phyloP scores from a whole-genome alignment of 2,113 vertebrate genomes.

The Poeciliopsis turrubarensis region DNA sequence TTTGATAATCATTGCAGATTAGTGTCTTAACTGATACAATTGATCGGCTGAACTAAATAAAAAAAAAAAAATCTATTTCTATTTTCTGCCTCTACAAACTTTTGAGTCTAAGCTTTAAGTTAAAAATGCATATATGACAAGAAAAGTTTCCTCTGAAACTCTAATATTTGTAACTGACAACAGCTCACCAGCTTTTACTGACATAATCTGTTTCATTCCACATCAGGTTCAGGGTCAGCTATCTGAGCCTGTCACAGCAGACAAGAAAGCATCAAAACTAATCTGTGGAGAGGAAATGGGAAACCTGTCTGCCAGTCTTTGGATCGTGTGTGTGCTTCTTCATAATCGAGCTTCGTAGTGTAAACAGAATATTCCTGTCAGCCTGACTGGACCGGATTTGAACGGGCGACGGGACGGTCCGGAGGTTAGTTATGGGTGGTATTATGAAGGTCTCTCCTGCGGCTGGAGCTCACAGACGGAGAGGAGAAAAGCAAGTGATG shows the following conservation, averaged over 20 bases:
- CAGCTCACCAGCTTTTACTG: conserved; percentile 11
- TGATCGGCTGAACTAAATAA: neutral
- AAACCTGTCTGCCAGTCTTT: conserved; percentile 20
- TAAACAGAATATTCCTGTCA: conserved; percentile 21
- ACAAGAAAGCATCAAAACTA: conserved; percentile 11
- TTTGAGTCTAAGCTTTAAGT: neutral
- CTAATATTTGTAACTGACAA: neutral
- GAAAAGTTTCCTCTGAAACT: neutral
- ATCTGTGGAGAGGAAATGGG: conserved; percentile 46
- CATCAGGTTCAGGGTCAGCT: conserved; percentile 31
- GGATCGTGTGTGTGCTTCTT: conserved; percentile 3
- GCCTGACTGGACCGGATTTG: conserved; percentile 17
- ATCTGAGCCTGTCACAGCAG: conserved; percentile 33
- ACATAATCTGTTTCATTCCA: conserved; percentile 23
- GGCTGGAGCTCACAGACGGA: conserved; percentile 14
- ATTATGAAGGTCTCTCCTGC: neutral
- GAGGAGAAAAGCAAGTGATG: conserved; percentile 9
- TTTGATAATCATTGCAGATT: too few relatives aligned
- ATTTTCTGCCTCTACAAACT: neutral
- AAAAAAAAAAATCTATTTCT: neutral
- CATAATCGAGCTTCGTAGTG: conserved; percentile 7
- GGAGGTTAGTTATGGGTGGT: neutral
- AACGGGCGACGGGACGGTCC: conserved; percentile 12
- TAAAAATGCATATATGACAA: neutral
- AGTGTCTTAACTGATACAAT: too few relatives aligned